phyloP scores from a whole-genome alignment of 2,113 vertebrate species.

The Eretmochelys imbricata region DNA sequence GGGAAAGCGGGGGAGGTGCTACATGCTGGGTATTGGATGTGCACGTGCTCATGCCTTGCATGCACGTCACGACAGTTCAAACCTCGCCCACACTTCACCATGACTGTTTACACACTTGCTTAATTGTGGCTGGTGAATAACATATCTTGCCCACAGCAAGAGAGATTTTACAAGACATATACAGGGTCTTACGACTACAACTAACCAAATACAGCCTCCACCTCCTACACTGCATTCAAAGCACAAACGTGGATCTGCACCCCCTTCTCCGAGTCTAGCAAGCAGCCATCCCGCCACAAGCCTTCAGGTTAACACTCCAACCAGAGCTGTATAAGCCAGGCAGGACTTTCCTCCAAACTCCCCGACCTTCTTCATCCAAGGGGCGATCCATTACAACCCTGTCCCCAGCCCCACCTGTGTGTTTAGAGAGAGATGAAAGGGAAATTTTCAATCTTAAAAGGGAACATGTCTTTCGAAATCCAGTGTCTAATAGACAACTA shows the following conservation, averaged over 20 bases:
- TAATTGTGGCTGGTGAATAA: background rate
- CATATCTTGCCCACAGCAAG: background rate
- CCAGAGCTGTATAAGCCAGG: background rate
- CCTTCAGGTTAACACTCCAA: background rate
- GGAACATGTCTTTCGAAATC: background rate
- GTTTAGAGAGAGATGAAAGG: background rate
- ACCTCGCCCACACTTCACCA: rapidly evolving
- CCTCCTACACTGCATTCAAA: background rate
- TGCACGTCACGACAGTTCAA: background rate
- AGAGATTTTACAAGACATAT: background rate
- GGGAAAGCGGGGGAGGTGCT: rapidly evolving
- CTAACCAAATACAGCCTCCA: background rate
- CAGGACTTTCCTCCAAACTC: background rate
- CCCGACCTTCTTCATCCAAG: background rate
- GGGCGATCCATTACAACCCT: background rate
- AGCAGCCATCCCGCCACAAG: background rate
- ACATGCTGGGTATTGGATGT: background rate
- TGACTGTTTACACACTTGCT: background rate
- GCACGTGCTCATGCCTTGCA: rapidly evolving
- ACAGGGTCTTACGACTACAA: background rate
- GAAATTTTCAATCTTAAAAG: background rate
- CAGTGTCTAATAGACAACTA: background rate
- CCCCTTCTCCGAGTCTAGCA: background rate
- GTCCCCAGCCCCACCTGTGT: background rate
- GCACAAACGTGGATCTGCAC: background rate